Base-by-base conservation (phyloP, 2,797 vertebrate species). In the Platalea minor region DNA sequence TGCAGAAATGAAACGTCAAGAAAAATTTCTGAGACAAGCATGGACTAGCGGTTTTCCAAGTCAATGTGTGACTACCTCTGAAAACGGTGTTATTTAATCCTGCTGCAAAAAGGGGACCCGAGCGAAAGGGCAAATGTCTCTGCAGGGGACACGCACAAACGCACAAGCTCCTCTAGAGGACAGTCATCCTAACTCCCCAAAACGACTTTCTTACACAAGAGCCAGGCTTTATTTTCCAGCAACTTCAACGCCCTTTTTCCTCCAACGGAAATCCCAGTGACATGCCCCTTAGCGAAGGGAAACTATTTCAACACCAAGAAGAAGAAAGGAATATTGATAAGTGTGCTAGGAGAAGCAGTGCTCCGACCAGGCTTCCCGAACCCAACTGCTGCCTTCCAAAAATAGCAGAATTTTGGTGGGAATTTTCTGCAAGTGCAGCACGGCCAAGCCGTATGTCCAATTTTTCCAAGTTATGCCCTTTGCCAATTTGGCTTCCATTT, bases 361-460 rank as follows among this genome's bases (percentile, higher is more conserved):
- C 56, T 74, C 78, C 0, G 4, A 68, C 7, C 88, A 60, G 75
- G 50, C 67, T 63, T 72, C 81, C 84, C 18, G 7, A 67, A 65
- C 15, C 15, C 26, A 5, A 93, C 76, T 35, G 3, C 74, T 63
- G 74, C 50, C 89, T 84, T 65, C 93, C 35, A 84, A 88, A 95
- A 88, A 80, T 20, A 96, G 80, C 16, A 46, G 82, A 28, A 10
- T 77, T 91, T 95, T 82, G 95, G 97, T 97, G 97, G 97, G 97
- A 97, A 96, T 94, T 96, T 95, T 97, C 96, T 97, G 88, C 64
- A 43, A 68, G 86, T 23, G 89, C 82, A 97, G 85, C 80, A 79
- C 35, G 23, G 97, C 96, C 97, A 98, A 96, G 97, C 83, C 50
- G 31, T 94, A 97, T 82, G 96, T 96, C 96, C 95, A 94, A 15